Base-by-base conservation (phyloP, 1,140 invertebrate species). In the Drosophila parvula region DNA sequence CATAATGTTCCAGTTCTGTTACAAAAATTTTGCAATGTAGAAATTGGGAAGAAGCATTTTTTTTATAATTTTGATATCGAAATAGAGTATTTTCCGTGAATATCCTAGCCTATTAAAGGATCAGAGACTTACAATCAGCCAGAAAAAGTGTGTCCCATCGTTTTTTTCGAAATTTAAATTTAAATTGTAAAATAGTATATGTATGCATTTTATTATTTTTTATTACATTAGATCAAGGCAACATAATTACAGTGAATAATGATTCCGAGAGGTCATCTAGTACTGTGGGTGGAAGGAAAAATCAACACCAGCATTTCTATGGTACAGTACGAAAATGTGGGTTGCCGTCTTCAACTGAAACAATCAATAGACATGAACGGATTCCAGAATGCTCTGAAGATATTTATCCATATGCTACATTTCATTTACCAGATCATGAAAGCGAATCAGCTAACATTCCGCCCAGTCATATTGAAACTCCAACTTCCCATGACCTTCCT, bases 371-470 rank as follows among this genome's bases (percentile, higher is more conserved):
- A 56, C 89, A 93, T 77, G 94, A 94, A 83, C 92, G 93, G 57
- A 94, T 94, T 82, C 94, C 94, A 76, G 94, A 94, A 85, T 94
- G 94, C 92, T 94, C 94, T 41, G 94, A 95, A 91, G 94, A 94
- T 77, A 94, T 94, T 85, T 94, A 94, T 91, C 94, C 94, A 28
- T 95, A 95, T 89, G 94, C 94, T 55, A 94, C 94, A 63, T 94
- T 94, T 90, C 93, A 95, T 92, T 92, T 94, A 75, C 93, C 94
- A 62, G 93, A 94, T 84, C 93, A 94, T 88, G 93, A 94, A 88
- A 94, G 93, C 61, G 77, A 82, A 67, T 77, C 89, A 8, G 79
- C 64, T 50, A 91, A 90, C 59, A 78, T 81, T 51, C 59, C 85
- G 11, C 64, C 81, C n/a, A 78, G 58, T 68, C 79, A 81, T 71